Percentiles rank a stretch among this genome's conserved stretches.
phyloP scores from a whole-genome alignment of 92 coral and sea anemone genomes.

The Actinostola sp. region DNA sequence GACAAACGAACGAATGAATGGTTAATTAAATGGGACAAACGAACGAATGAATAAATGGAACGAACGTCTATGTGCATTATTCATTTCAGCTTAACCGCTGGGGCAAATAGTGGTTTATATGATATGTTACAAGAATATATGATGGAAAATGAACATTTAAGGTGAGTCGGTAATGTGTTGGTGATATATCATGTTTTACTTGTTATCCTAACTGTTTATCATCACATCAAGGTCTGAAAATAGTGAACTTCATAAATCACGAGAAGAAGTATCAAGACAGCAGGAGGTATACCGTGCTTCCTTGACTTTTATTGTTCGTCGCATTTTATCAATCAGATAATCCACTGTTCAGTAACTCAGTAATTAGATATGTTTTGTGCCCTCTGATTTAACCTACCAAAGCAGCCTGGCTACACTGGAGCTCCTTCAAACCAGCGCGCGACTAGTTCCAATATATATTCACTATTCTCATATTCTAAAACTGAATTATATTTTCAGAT shows the following conservation, averaged over 20 bases:
- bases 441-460: too few relatives aligned
- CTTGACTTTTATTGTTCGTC: neutral
- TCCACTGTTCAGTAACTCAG: too few relatives aligned
- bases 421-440: too few relatives aligned
- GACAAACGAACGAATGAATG: too few relatives aligned
- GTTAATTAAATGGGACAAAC: too few relatives aligned
- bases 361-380: too few relatives aligned
- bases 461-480: neutral
- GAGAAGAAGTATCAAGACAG: slow-evolving; percentile 90
- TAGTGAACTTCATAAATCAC: slow-evolving; percentile 84
- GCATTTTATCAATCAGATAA: too few relatives aligned
- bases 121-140: slow-evolving; percentile 99
- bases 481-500: slow-evolving; percentile 40
- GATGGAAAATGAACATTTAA: slow-evolving; percentile 93
- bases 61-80: neutral
- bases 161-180: slow-evolving; percentile 52
- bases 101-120: slow-evolving; percentile 90
- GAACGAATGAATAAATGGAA: too few relatives aligned
- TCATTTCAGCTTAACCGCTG: slow-evolving; percentile 59
- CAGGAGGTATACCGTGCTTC: slow-evolving; percentile 59
- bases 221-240: slow-evolving; percentile 69
- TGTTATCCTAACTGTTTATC: neutral
- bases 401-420: too few relatives aligned
- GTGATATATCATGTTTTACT: neutral
- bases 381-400: too few relatives aligned